Evolutionary conservation across 2,888 invertebrate genomes (phyloP).

Genomic region (Hypena proboscidalis): DNA sequence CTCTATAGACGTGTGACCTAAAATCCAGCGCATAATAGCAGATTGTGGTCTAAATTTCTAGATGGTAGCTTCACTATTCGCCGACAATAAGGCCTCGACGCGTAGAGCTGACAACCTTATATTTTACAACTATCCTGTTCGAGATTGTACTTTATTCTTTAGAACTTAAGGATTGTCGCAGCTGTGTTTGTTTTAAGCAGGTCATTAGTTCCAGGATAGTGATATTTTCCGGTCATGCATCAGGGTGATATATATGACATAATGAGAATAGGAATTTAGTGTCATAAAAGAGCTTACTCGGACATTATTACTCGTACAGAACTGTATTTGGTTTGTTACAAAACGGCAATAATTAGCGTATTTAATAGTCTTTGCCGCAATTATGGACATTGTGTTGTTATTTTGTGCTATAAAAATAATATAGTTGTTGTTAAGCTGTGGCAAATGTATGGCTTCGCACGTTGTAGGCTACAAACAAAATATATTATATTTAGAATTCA

Average conservation of each 20-base stretch:
- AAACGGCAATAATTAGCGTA: too few relatives aligned
- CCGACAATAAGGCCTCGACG: constrained; percentile 43
- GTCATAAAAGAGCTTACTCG: constrained; percentile 42
- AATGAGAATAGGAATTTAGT: constrained; percentile 54
- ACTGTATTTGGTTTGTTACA: constrained; percentile 20
- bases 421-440: too few relatives aligned
- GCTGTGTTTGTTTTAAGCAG: constrained; percentile 19
- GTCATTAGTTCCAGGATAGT: constrained; percentile 52
- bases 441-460: too few relatives aligned
- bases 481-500: too few relatives aligned
- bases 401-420: too few relatives aligned
- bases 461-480: too few relatives aligned
- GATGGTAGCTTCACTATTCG: constrained; percentile 41
- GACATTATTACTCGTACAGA: constrained; percentile 25
- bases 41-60: constrained; percentile 45
- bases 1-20: constrained; percentile 5
- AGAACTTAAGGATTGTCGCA: constrained; percentile 4
- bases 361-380: too few relatives aligned
- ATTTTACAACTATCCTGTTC: neutral
- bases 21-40: constrained; percentile 43
- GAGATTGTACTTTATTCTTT: constrained; percentile 16
- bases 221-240: constrained; percentile 51
- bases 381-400: too few relatives aligned
- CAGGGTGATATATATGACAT: constrained; percentile 59
- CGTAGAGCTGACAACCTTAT: constrained; percentile 2